phyloP scores from a whole-genome alignment of 37 sponge, comb jelly and placozoan species.

The Halichondria panicea region DNA sequence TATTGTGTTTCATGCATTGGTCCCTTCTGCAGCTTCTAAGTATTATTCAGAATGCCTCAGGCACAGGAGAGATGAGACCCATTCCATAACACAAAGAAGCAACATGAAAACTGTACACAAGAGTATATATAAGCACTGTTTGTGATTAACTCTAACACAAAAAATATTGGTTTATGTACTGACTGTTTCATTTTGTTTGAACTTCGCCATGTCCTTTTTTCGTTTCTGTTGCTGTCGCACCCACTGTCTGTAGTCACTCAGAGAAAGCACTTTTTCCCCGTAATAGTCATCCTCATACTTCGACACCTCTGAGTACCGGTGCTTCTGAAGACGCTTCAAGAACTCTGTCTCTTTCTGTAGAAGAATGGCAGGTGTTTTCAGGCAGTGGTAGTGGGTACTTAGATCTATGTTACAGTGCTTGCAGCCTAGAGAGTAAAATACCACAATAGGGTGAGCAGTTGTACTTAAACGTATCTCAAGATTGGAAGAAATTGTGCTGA shows the following conservation, averaged over 20 bases:
- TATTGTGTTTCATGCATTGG: no score
- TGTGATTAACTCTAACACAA: no score
- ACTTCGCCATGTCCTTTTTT: neutral
- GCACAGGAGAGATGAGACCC: slow-evolving; percentile 12
- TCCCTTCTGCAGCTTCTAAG: slow-evolving; percentile 10
- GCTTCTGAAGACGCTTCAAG: slow-evolving; percentile 56
- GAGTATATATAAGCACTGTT: no score
- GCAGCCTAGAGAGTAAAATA: no score
- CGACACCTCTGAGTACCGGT: slow-evolving; percentile 59
- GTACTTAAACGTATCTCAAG: no score
- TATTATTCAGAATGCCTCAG: slow-evolving; percentile 7
- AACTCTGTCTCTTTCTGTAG: slow-evolving; percentile 82
- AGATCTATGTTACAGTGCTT: no score
- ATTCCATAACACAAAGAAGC: slow-evolving; percentile 1
- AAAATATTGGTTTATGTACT: no score
- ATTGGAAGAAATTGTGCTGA: no score
- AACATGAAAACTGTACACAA: no score
- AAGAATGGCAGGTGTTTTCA: neutral
- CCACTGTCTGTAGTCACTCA: slow-evolving; percentile 99
- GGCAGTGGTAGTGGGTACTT: no score
- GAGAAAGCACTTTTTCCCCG: slow-evolving; percentile 87
- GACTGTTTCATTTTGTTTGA: no score
- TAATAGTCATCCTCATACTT: slow-evolving; percentile 96
- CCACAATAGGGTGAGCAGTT: no score
- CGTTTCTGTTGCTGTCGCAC: slow-evolving; percentile 81